phyloP scores from a whole-genome alignment of 2,888 invertebrate genomes.

The Dicyrtoma fusca region DNA sequence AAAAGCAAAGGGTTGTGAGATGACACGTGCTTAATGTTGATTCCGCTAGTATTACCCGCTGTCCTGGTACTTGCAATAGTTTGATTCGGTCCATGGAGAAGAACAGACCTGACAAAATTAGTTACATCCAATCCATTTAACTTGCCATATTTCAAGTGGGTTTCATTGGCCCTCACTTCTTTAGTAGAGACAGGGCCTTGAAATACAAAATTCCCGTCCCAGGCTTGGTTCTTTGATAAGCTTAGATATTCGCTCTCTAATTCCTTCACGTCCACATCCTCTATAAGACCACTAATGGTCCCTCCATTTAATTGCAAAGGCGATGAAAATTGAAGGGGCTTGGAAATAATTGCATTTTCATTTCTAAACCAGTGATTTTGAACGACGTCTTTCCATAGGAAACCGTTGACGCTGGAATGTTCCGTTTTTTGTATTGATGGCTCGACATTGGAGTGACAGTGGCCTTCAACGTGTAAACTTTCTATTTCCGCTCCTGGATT shows the following conservation, averaged over 20 bases:
- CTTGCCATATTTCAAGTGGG: conserved; percentile 23
- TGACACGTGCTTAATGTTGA: conserved; percentile 9
- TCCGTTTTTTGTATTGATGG: conserved; percentile 28
- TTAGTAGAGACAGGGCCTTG: conserved; percentile 12
- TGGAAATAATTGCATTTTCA: conserved; percentile 10
- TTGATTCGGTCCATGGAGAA: conserved; percentile 38
- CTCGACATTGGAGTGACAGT: conserved; percentile 35
- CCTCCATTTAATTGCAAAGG: conserved; percentile 23
- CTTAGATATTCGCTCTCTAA: conserved; percentile 43
- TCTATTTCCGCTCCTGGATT: background rate
- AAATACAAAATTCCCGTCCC: conserved; percentile 42
- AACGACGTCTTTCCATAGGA: conserved; percentile 34
- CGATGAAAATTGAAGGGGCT: background rate
- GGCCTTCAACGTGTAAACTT: conserved; percentile 40
- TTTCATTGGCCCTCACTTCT: conserved; percentile 15
- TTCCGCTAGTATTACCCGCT: background rate
- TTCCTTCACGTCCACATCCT: conserved; percentile 38
- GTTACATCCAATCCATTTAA: conserved; percentile 44
- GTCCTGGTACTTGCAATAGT: too few species aligned
- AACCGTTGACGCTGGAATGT: conserved; percentile 31
- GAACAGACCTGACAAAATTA: conserved; percentile 32
- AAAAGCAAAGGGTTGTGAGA: background rate
- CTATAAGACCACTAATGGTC: conserved; percentile 26
- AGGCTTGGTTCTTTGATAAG: conserved; percentile 38
- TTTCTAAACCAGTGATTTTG: conserved; percentile 42